Conservation (phyloP, 2,113 vertebrate genomes). For the Lepisosteus oculatus region DNA sequence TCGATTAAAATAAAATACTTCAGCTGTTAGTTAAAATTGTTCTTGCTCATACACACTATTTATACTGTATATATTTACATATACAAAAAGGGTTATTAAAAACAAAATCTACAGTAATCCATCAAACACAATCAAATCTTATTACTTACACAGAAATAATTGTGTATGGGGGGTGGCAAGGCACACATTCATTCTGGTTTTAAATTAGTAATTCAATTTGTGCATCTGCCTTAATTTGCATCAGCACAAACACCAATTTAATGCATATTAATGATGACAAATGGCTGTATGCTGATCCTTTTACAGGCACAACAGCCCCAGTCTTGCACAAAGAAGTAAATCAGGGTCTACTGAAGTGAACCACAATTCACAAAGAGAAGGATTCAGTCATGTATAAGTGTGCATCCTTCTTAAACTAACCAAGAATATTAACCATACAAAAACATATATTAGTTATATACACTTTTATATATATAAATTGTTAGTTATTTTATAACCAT, state of each 20-base stretch:
- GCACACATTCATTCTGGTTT: conserved; percentile 23
- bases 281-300: conserved; percentile 32
- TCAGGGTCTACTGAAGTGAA: conserved; percentile 8
- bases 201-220: conserved; percentile 63
- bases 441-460: background rate
- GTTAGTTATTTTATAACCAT: too few relatives aligned
- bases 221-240: conserved; percentile 59
- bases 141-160: too few relatives aligned
- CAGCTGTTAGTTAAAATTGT: background rate
- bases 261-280: conserved; percentile 58
- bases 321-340: conserved; percentile 18
- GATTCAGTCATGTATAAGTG: conserved; percentile 45
- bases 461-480: too few relatives aligned
- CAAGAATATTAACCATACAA: conserved; percentile 32
- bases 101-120: conserved; percentile 34
- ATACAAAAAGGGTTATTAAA: conserved; percentile 14
- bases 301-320: conserved; percentile 26
- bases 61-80: background rate
- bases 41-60: background rate
- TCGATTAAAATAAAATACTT: background rate
- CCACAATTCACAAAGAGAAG: conserved; percentile 19
- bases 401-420: conserved; percentile 59
- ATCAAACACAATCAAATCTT: conserved; percentile 56
- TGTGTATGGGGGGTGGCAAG: too few relatives aligned
- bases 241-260: conserved; percentile 59